Evolutionary conservation across 2,113 vertebrate species (phyloP).

Genomic region (Meriones unguiculatus): DNA sequence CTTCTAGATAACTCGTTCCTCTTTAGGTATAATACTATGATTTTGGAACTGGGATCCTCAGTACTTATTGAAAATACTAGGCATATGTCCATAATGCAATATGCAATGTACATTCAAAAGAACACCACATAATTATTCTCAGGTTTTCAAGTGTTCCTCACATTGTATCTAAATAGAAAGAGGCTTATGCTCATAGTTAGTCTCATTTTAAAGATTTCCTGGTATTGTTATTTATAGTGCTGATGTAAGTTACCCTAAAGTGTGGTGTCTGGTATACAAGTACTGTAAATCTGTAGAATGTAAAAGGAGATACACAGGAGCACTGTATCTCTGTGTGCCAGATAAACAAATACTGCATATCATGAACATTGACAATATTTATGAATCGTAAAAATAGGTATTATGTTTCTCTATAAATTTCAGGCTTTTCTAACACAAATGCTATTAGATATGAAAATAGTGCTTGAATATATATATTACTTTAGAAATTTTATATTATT

Average conservation of each 20-base stretch:
- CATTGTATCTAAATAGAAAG: conserved; percentile 14
- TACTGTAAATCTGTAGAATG: neutral
- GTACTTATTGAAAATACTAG: conserved; percentile 57
- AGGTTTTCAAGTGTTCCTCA: conserved; percentile 40
- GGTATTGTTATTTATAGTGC: neutral
- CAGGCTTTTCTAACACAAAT: conserved; percentile 39
- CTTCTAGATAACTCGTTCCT: neutral
- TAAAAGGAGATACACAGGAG: neutral
- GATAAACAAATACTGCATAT: conserved; percentile 10
- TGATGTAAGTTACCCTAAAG: neutral
- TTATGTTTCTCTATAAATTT: conserved; percentile 23
- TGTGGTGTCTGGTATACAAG: neutral
- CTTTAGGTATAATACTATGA: conserved; percentile 49
- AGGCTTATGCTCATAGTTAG: neutral
- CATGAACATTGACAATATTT: neutral
- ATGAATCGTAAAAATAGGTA: neutral
- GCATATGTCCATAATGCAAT: conserved; percentile 9
- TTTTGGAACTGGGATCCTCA: conserved; percentile 9
- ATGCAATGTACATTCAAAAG: neutral
- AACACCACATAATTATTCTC: neutral
- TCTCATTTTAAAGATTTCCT: conserved; percentile 23
- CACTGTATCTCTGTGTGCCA: neutral
- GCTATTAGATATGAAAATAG: conserved; percentile 37
- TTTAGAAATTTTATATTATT: neutral
- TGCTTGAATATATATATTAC: neutral